phyloP scores from a whole-genome alignment of 2,888 invertebrate species.

The Plebejus argus region DNA sequence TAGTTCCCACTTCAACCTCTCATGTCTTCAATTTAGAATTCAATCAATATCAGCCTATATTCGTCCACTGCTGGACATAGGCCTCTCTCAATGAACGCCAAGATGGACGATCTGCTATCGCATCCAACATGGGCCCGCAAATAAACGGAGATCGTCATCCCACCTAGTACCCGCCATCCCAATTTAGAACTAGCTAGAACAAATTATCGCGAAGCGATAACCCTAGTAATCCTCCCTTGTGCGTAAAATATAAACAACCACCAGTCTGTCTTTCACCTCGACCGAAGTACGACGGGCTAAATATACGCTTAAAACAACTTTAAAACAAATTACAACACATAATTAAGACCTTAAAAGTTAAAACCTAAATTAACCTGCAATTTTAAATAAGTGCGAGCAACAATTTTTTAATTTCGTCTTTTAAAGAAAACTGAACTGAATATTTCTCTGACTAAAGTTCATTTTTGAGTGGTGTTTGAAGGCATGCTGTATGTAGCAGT shows the following conservation, averaged over 20 bases:
- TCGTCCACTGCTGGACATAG: no score
- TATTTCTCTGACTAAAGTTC: no score
- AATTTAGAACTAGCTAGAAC: not conserved
- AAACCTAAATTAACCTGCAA: not conserved
- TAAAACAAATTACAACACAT: not conserved
- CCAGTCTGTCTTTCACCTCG: not conserved
- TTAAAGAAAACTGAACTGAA: no score
- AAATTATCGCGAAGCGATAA: not conserved
- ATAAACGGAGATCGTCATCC: no score
- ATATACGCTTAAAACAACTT: not conserved
- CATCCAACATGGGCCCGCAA: no score
- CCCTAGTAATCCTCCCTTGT: not conserved
- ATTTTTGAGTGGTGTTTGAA: not conserved
- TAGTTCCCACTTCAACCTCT: no score
- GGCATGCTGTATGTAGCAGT: conserved; percentile 47
- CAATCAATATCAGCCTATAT: no score
- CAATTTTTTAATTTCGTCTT: no score
- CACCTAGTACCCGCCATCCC: no score
- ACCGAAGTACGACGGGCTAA: not conserved
- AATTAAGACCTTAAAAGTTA: not conserved
- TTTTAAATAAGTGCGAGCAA: no score
- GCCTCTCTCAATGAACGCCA: no score
- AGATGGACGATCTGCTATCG: no score
- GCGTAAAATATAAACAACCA: not conserved
- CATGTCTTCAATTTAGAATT: not conserved